A percentile compares a stretch with the other conserved stretches of the same genome.
phyloP scores from a whole-genome alignment of 2,888 invertebrate genomes.

The Orthonevra nobilis region DNA sequence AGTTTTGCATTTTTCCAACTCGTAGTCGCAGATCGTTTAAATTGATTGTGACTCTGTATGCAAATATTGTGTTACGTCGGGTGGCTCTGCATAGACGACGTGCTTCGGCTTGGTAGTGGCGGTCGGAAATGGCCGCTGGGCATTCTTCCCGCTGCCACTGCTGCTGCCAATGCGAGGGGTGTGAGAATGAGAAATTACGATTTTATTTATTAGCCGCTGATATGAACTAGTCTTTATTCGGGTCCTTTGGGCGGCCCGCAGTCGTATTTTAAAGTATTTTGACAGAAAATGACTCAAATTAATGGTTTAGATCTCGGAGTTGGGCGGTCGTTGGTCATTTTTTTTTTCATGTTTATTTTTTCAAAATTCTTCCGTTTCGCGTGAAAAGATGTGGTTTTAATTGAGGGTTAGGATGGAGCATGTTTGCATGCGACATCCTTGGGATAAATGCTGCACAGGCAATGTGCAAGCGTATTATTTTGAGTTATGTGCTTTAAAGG shows the following conservation, averaged over 20 bases:
- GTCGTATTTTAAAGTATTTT: slow-evolving; percentile 66
- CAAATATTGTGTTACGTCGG: slow-evolving; percentile 60
- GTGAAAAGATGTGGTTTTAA: not conserved
- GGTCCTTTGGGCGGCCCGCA: slow-evolving; percentile 46
- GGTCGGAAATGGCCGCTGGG: slow-evolving; percentile 2
- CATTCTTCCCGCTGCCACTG: not conserved
- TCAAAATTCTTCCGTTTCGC: not conserved
- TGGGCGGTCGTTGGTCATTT: slow-evolving; percentile 46
- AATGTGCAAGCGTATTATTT: too few species aligned
- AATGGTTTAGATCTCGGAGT: slow-evolving; percentile 64
- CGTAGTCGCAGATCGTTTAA: slow-evolving; percentile 60
- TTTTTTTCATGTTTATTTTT: slow-evolving; percentile 8
- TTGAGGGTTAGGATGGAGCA: slow-evolving; percentile 13
- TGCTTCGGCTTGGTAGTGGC: slow-evolving; percentile 4
- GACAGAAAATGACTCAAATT: slow-evolving; percentile 69
- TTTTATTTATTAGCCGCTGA: slow-evolving; percentile 70
- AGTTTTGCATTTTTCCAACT: too few species aligned
- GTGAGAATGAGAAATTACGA: slow-evolving; percentile 68
- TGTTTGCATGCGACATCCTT: not conserved
- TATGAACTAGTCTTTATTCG: slow-evolving; percentile 65
- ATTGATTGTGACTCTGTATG: slow-evolving; percentile 61
- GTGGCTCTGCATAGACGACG: slow-evolving; percentile 1
- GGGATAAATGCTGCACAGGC: too few species aligned
- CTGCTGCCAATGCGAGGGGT: slow-evolving; percentile 43
- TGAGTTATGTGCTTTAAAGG: too few species aligned